These are phyloP conservation scores for Scartelaos histophorus DNA, from an alignment of 2,113 vertebrate genomes.

Conservation along the genomic window DNA sequence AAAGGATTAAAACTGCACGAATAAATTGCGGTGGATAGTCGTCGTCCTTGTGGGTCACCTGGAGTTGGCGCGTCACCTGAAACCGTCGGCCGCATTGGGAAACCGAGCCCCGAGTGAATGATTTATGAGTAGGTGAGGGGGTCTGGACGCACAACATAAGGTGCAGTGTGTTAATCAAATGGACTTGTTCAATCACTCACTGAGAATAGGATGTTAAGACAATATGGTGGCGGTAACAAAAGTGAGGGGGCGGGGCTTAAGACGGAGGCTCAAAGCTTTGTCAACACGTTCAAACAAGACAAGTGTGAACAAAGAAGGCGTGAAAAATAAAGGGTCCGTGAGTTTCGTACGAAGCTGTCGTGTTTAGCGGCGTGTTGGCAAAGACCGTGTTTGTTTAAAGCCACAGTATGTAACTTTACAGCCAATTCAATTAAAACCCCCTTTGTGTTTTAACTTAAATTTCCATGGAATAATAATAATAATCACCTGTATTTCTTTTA, in stretches of 20 bases:
- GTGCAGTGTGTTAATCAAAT: constrained; percentile 28
- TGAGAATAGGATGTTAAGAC: constrained; percentile 17
- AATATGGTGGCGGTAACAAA: constrained; percentile 14
- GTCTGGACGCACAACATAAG: constrained; percentile 26
- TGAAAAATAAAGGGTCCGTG: background rate
- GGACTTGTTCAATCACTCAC: constrained; percentile 26
- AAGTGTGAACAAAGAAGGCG: background rate
- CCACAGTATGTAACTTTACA: no score
- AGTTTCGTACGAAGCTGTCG: no score
- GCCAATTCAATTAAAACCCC: no score
- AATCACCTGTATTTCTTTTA: no score
- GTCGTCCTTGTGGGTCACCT: constrained; percentile 41
- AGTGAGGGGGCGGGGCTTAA: background rate
- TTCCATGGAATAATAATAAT: no score
- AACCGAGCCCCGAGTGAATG: constrained; percentile 58
- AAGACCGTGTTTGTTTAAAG: no score
- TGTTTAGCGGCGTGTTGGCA: no score
- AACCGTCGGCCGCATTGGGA: constrained; percentile 44
- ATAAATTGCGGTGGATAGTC: constrained; percentile 19
- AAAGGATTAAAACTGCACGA: constrained; percentile 33
- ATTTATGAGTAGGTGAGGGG: constrained; percentile 51
- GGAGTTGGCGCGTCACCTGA: constrained; percentile 55
- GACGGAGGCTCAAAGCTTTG: background rate
- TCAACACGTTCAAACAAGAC: constrained; percentile 4
- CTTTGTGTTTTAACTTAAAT: no score